Percentiles rank a stretch among this genome's conserved stretches.
These are phyloP conservation scores for Jordanella pulchra DNA, from an alignment of 2,797 vertebrate species.

Conservation along the genomic window DNA sequence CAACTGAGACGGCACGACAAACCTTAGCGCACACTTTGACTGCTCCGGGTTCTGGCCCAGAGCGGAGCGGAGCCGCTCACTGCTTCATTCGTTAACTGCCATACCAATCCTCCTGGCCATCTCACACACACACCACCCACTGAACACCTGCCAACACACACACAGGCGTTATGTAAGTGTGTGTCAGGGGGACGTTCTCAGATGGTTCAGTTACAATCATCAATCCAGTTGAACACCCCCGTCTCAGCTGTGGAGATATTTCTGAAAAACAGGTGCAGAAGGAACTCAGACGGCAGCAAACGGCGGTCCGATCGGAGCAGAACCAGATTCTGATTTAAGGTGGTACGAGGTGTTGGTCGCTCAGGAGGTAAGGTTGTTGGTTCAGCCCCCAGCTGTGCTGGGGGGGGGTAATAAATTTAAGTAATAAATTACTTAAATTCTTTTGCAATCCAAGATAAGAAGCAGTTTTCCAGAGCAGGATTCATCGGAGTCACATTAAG, in stretches of 20 bases:
- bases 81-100: neutral
- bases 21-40: neutral
- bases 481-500: no score
- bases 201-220: conserved; percentile 33
- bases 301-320: neutral
- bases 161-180: conserved; percentile 32
- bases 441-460: no score
- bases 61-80: no score
- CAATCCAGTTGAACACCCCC: conserved; percentile 37
- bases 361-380: no score
- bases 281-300: neutral
- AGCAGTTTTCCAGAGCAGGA: no score
- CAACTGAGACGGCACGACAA: conserved; percentile 2
- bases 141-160: conserved; percentile 35
- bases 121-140: neutral
- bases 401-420: no score
- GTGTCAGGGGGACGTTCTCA: conserved; percentile 40
- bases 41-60: no score
- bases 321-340: neutral
- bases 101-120: neutral
- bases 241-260: conserved; percentile 42
- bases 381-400: no score
- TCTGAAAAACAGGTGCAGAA: conserved; percentile 18
- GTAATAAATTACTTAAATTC: no score
- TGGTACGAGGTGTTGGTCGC: no score